phyloP scores from a whole-genome alignment of 2,888 invertebrate species.

The Lymantria dispar region DNA sequence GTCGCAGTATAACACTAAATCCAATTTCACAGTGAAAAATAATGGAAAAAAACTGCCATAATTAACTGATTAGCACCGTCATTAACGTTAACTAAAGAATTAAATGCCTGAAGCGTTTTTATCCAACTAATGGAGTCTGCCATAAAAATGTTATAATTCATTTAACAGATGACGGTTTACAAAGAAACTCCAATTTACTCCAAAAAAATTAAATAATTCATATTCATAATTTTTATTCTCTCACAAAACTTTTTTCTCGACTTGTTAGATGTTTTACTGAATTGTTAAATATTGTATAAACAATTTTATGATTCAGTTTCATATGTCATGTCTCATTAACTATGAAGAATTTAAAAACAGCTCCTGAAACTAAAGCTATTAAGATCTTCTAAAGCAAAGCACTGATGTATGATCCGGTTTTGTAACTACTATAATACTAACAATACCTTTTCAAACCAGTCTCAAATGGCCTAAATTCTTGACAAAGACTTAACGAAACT shows the following conservation, averaged over 20 bases:
- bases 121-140: conserved; percentile 55
- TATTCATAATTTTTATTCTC: conserved; percentile 47
- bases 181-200: conserved; percentile 51
- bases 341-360: too few species aligned
- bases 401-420: too few species aligned
- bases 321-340: too few species aligned
- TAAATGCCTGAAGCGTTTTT: conserved; percentile 47
- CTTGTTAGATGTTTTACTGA: conserved; percentile 13
- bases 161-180: conserved; percentile 59
- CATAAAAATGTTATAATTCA: conserved; percentile 58
- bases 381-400: too few species aligned
- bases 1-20: neutral
- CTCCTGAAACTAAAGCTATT: too few species aligned
- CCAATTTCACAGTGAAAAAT: conserved; percentile 9
- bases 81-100: conserved; percentile 31
- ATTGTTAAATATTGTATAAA: conserved; percentile 21
- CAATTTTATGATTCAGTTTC: neutral
- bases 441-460: conserved; percentile 26
- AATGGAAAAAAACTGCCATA: conserved; percentile 20
- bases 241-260: conserved; percentile 33
- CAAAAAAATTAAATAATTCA: conserved; percentile 49
- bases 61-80: conserved; percentile 30
- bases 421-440: too few species aligned
- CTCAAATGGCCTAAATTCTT: conserved; percentile 27
- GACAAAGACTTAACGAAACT: conserved; percentile 44